Evolutionary conservation across 2,113 vertebrate genomes (phyloP).

Genomic region (Motacilla tschutschensis): DNA sequence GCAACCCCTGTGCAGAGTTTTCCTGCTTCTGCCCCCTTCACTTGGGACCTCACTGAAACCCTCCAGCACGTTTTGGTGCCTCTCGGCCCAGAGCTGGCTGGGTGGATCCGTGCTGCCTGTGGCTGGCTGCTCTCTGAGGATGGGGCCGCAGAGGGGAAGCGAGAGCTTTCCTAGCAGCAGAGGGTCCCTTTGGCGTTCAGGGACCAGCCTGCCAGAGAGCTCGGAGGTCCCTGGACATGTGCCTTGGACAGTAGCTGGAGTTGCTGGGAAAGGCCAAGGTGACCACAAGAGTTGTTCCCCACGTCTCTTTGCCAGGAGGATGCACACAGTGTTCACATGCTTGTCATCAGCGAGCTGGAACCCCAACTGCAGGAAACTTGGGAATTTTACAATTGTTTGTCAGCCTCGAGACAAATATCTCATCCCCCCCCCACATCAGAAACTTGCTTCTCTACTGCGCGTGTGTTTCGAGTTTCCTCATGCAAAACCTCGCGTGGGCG

Average conservation of each 20-base stretch:
- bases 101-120: background rate
- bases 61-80: fast-evolving
- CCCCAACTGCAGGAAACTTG: background rate
- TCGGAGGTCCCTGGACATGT: background rate
- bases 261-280: background rate
- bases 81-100: fast-evolving
- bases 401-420: background rate
- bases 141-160: background rate
- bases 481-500: constrained; percentile 57
- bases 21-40: background rate
- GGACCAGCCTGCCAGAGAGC: background rate
- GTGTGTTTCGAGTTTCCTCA: constrained; percentile 55
- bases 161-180: background rate
- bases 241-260: constrained; percentile 8
- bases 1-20: background rate
- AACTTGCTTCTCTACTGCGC: constrained; percentile 3
- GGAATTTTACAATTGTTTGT: constrained; percentile 5
- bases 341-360: background rate
- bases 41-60: background rate
- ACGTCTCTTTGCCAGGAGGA: background rate
- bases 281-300: background rate
- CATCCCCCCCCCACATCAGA: background rate
- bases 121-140: background rate
- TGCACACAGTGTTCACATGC: fast-evolving
- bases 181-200: background rate